A percentile compares a stretch with the other conserved stretches of the same genome.
Conservation (phyloP, 2,113 vertebrate species). For the Parus major region DNA sequence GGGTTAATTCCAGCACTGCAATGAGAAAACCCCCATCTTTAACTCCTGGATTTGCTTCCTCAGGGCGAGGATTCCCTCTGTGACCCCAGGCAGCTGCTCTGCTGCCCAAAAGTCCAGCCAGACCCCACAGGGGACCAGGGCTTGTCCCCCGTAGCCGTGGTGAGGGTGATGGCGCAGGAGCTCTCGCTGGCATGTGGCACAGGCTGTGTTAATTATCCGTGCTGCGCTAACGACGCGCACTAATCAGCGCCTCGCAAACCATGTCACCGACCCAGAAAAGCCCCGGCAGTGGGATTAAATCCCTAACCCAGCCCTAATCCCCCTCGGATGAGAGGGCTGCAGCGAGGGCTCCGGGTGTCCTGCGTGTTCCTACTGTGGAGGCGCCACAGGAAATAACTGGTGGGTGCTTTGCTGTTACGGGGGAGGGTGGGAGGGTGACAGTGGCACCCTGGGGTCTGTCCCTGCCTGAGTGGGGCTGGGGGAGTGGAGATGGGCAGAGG, state of each 20-base stretch:
- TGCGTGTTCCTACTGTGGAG: background rate
- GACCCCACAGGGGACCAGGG: accelerated
- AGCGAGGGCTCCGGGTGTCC: accelerated
- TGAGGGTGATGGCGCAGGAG: accelerated
- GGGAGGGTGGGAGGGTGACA: background rate
- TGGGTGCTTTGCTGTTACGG: background rate
- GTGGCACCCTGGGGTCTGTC: background rate
- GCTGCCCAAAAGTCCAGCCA: background rate
- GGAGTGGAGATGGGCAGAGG: accelerated
- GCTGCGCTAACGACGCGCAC: background rate
- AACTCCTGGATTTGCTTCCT: background rate
- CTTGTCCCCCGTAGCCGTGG: accelerated
- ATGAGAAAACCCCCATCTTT: accelerated
- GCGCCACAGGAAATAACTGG: accelerated
- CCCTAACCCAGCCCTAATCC: constrained; percentile 23
- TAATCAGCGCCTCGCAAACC: background rate
- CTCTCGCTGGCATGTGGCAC: background rate
- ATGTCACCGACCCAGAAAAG: constrained; percentile 42
- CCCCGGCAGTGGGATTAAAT: constrained; percentile 2
- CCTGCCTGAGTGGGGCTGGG: background rate
- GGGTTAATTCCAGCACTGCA: background rate
- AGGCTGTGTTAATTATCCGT: background rate
- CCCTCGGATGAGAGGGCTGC: background rate
- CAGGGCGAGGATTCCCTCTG: background rate
- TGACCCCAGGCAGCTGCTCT: background rate